Evolutionary conservation across 2,888 invertebrate genomes (phyloP).

Genomic region (Leptothorax acervorum): DNA sequence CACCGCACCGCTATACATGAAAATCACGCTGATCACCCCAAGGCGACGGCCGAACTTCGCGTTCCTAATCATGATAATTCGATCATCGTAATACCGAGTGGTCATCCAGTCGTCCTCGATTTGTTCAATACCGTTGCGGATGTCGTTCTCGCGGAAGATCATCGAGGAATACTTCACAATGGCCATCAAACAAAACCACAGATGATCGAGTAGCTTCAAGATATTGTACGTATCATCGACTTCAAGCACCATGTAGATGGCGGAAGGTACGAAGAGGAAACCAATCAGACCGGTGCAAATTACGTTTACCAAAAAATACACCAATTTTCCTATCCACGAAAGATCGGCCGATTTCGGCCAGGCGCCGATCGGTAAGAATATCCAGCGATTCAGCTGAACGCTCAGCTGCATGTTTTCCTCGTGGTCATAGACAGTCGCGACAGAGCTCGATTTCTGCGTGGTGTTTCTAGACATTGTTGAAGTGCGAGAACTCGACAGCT

Average conservation of each 20-base stretch:
- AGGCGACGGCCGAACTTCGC: constrained; percentile 73
- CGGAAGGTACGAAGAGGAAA: constrained; percentile 71
- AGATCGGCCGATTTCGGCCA: constrained; percentile 69
- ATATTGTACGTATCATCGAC: constrained; percentile 63
- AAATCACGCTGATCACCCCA: constrained; percentile 61
- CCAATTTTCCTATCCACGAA: constrained; percentile 25
- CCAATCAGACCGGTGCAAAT: constrained; percentile 69
- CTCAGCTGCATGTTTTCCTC: constrained; percentile 10
- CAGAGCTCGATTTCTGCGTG: too few species aligned
- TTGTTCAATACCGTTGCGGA: constrained; percentile 70
- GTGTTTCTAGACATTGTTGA: too few species aligned
- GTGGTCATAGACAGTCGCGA: too few species aligned
- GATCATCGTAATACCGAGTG: constrained; percentile 57
- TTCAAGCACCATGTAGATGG: constrained; percentile 67
- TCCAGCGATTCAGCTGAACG: constrained; percentile 66
- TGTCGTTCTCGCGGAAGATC: constrained; percentile 63
- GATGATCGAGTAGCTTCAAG: constrained; percentile 63
- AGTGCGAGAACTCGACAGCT: too few species aligned
- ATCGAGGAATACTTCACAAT: constrained; percentile 74
- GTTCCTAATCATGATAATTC: constrained; percentile 71
- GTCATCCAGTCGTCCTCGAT: constrained; percentile 76
- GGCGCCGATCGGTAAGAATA: constrained; percentile 68
- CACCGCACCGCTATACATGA: constrained; percentile 66
- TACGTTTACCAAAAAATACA: constrained; percentile 44
- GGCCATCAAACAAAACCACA: constrained; percentile 77